A percentile compares a stretch with the other conserved stretches of the same genome.
Conservation (phyloP, 2,888 invertebrate species). For the Lamproptera curius region DNA sequence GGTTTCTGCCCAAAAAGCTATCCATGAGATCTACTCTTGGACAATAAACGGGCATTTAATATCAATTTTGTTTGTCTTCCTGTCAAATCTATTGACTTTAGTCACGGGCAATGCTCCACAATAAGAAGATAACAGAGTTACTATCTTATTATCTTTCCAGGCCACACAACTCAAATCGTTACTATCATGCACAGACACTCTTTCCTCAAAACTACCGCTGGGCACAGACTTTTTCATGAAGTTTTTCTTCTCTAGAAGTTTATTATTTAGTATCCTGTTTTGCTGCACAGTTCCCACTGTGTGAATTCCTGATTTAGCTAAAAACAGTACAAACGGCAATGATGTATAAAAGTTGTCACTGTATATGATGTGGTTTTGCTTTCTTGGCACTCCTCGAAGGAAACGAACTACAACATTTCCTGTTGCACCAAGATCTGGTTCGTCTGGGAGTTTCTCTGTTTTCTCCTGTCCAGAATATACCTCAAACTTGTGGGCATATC, state of each 20-base stretch:
- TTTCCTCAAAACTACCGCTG: slow-evolving; percentile 41
- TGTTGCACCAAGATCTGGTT: too few species aligned
- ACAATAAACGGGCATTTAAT: too few species aligned
- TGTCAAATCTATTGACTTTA: slow-evolving; percentile 38
- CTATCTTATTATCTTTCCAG: too few species aligned
- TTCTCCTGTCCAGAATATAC: too few species aligned
- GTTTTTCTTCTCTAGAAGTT: slow-evolving; percentile 37
- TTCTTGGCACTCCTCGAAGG: slow-evolving; percentile 34
- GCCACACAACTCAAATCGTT: too few species aligned
- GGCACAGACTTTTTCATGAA: slow-evolving; percentile 42
- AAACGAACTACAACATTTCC: slow-evolving; percentile 34
- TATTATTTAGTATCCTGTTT: too few species aligned
- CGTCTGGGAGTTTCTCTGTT: too few species aligned
- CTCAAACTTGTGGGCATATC: too few species aligned
- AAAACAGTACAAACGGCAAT: slow-evolving; percentile 32
- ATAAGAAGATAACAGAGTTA: too few species aligned
- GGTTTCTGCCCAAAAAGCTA: too few species aligned
- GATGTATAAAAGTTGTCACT: too few species aligned
- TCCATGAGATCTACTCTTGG: slow-evolving; percentile 44
- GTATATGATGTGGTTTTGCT: slow-evolving; percentile 33
- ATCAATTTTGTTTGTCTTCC: slow-evolving; percentile 35
- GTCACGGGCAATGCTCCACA: too few species aligned
- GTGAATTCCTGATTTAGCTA: slow-evolving; percentile 36
- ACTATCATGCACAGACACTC: slow-evolving; percentile 38
- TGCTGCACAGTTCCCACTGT: slow-evolving; percentile 37